Evolutionary conservation across 2,888 invertebrate genomes (phyloP).

Genomic region (Brassicogethes aeneus): DNA sequence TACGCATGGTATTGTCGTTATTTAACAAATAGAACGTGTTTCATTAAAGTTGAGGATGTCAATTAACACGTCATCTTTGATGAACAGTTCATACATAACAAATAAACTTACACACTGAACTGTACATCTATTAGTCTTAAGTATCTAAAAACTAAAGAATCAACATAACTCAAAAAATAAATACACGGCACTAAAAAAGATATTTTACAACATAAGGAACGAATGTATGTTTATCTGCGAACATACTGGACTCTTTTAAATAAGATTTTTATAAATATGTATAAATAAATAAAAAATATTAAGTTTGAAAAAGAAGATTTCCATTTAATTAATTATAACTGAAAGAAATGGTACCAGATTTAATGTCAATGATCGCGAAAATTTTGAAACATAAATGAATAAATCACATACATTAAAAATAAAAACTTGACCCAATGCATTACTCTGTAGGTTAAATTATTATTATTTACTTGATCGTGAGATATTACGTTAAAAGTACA

Average conservation of each 20-base stretch:
- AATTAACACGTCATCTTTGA: neutral
- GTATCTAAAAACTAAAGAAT: neutral
- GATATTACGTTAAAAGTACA: conserved; percentile 5
- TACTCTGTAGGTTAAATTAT: neutral
- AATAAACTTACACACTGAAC: conserved; percentile 1
- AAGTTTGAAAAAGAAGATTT: neutral
- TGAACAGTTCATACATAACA: conserved; percentile 2
- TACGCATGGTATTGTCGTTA: neutral
- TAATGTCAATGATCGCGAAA: neutral
- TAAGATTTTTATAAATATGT: conserved; percentile 3
- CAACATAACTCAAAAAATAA: conserved; percentile 1
- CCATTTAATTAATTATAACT: neutral
- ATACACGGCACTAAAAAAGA: conserved; percentile 2
- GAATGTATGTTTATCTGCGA: neutral
- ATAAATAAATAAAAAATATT: conserved; percentile 4
- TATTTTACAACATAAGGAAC: conserved; percentile 1
- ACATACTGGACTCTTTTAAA: conserved; percentile 1
- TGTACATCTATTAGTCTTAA: conserved; percentile 1
- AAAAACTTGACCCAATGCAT: neutral
- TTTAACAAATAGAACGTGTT: neutral
- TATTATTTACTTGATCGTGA: neutral
- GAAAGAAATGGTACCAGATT: neutral
- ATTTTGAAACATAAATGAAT: conserved; percentile 2
- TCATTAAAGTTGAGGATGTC: neutral
- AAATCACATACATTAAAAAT: conserved; percentile 1